phyloP scores from a whole-genome alignment of 2,113 vertebrate genomes.

The Salvelinus alpinus region DNA sequence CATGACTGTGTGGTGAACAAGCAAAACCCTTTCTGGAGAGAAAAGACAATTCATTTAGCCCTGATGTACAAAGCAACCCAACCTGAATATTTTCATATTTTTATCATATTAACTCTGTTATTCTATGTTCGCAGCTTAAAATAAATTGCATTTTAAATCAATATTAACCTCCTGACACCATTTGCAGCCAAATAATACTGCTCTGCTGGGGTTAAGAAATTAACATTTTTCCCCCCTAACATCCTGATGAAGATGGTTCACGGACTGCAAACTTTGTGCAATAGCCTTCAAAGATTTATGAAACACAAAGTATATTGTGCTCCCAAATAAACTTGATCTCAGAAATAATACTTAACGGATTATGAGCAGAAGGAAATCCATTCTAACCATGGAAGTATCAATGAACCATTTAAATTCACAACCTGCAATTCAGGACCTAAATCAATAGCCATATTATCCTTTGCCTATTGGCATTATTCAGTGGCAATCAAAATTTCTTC shows the following conservation, averaged over 20 bases:
- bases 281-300: not conserved
- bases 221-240: slow-evolving; percentile 1
- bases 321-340: not conserved
- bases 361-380: not conserved
- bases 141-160: slow-evolving; percentile 72
- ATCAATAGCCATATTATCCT: too few relatives aligned
- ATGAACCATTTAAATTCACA: too few relatives aligned
- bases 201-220: slow-evolving; percentile 20
- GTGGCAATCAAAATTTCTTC: too few relatives aligned
- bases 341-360: not conserved
- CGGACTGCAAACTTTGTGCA: not conserved
- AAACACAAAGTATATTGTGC: not conserved
- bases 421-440: too few relatives aligned
- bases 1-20: slow-evolving; percentile 48
- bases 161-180: slow-evolving; percentile 64
- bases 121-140: slow-evolving; percentile 48
- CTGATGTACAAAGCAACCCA: slow-evolving; percentile 20
- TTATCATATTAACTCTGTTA: slow-evolving; percentile 48
- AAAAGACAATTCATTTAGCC: slow-evolving; percentile 34
- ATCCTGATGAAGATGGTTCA: not conserved
- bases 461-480: too few relatives aligned
- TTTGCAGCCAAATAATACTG: slow-evolving; percentile 53
- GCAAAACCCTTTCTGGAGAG: slow-evolving; percentile 52
- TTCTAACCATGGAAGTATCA: too few relatives aligned
- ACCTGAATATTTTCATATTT: slow-evolving; percentile 56